Evolutionary conservation across 2,113 vertebrate species (phyloP).

Genomic region (Oxygymnocypris stewartii): DNA sequence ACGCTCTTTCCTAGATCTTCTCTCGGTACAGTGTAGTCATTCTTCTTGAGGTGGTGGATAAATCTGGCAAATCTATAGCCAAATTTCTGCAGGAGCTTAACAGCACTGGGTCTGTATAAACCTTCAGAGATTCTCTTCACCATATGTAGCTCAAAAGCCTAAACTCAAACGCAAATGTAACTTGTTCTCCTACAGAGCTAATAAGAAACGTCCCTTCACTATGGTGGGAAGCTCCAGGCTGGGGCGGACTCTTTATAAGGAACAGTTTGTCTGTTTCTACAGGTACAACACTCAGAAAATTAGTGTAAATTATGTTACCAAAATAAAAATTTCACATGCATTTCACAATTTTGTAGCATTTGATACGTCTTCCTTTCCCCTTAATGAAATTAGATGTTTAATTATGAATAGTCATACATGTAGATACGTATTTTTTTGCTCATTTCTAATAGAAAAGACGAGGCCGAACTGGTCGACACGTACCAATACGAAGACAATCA

Average conservation of each 20-base stretch:
- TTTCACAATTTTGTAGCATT: not conserved
- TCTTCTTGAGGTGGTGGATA: slow-evolving; percentile 72
- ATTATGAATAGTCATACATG: not conserved
- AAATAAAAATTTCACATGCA: not conserved
- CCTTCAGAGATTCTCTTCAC: not conserved
- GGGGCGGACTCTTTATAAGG: slow-evolving; percentile 69
- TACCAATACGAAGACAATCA: slow-evolving; percentile 74
- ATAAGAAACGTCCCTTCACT: slow-evolving; percentile 60
- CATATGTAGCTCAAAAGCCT: not conserved
- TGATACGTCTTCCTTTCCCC: not conserved
- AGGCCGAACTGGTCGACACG: slow-evolving; percentile 66
- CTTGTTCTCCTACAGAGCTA: slow-evolving; percentile 52
- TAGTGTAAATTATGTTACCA: not conserved
- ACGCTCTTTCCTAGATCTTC: slow-evolving; percentile 62
- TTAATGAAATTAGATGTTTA: not conserved
- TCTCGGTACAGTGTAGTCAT: slow-evolving; percentile 71
- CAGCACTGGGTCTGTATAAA: slow-evolving; percentile 35
- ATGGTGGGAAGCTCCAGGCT: slow-evolving; percentile 65
- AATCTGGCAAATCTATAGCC: slow-evolving; percentile 60
- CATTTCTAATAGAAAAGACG: slow-evolving; percentile 66
- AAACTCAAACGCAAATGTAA: not conserved
- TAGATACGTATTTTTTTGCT: slow-evolving; percentile 45
- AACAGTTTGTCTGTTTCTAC: slow-evolving; percentile 74
- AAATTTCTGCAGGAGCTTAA: slow-evolving; percentile 68
- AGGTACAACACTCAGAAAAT: slow-evolving; percentile 50